Percentiles rank a stretch among this genome's conserved stretches.
Evolutionary conservation across 2,113 vertebrate species (phyloP).

Genomic region (Zosterops lateralis): DNA sequence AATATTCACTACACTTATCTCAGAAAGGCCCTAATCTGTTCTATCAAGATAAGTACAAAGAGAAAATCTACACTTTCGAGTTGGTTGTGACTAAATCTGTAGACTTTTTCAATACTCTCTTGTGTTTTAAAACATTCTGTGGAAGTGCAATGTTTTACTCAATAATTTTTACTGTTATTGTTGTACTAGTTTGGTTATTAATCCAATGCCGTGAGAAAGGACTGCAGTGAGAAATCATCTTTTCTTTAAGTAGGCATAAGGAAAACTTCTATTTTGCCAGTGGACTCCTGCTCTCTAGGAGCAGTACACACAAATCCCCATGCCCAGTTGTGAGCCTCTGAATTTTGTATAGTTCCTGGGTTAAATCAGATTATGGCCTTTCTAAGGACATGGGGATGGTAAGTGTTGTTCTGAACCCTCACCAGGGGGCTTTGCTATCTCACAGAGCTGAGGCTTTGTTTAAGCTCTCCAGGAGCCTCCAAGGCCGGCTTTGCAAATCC

Average conservation of each 20-base stretch:
- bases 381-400: neutral
- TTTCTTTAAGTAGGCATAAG: neutral
- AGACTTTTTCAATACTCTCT: neutral
- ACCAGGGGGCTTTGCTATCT: neutral
- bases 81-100: neutral
- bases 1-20: neutral
- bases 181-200: neutral
- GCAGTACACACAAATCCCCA: neutral
- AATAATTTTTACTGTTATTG: neutral
- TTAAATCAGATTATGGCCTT: neutral
- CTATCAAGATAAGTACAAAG: neutral
- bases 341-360: neutral
- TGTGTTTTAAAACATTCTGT: neutral
- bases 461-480: neutral
- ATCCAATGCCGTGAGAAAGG: neutral
- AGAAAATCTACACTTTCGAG: neutral
- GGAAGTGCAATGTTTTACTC: neutral
- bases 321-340: rapidly evolving
- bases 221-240: neutral
- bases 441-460: neutral
- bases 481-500: neutral
- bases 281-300: neutral
- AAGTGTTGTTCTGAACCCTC: neutral
- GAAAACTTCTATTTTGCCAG: neutral
- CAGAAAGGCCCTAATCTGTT: neutral